Conservation (phyloP, 2,113 vertebrate genomes). For the Synodontis membranacea region DNA sequence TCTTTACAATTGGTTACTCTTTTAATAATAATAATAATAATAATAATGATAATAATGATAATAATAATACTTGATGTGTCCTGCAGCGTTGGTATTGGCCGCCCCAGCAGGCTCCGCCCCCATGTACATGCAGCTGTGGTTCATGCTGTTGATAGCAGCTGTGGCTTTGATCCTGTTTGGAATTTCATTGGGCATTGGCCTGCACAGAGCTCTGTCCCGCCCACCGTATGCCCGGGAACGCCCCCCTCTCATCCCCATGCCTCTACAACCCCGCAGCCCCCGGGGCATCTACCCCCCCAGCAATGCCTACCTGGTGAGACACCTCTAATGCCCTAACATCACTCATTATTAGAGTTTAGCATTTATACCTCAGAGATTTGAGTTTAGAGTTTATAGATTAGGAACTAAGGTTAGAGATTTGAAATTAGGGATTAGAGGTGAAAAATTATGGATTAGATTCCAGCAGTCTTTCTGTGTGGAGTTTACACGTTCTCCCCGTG, state of each 20-base stretch:
- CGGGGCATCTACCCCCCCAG: conserved; percentile 79
- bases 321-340: neutral
- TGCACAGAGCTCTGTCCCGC: conserved; percentile 85
- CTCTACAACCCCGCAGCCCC: conserved; percentile 80
- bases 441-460: neutral
- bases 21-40: neutral
- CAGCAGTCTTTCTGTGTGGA: no score
- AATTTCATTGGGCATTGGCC: conserved; percentile 79
- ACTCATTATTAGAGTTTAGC: neutral
- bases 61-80: neutral
- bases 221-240: conserved; percentile 37
- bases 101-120: conserved; percentile 74
- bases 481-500: no score
- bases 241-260: conserved; percentile 76
- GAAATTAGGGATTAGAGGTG: neutral
- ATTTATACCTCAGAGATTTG: neutral
- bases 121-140: conserved; percentile 88
- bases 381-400: neutral
- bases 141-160: conserved; percentile 83
- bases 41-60: neutral
- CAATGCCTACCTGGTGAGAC: conserved; percentile 82
- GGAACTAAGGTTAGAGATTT: neutral
- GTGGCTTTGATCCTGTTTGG: conserved; percentile 86
- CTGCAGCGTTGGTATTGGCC: conserved; percentile 69
- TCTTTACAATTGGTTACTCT: neutral